These are phyloP conservation scores for Mohoua ochrocephala DNA, from an alignment of 2,113 vertebrate genomes.

Conservation along the genomic window DNA sequence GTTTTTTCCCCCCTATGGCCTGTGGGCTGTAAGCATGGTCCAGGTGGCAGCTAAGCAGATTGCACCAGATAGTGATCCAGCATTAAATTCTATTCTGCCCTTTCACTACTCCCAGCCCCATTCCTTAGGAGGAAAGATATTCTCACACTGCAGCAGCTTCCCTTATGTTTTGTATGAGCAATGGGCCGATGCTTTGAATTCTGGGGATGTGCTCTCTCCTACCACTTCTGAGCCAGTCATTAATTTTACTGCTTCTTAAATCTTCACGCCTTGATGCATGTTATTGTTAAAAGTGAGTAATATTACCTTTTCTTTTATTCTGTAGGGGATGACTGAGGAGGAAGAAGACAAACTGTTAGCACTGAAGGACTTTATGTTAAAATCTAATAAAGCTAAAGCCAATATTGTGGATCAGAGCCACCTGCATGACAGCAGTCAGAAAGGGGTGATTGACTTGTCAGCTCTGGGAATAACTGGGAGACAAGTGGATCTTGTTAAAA, in stretches of 20 bases:
- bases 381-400: constrained; percentile 96
- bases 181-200: background rate
- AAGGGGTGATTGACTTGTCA: constrained; percentile 87
- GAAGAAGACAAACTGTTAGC: constrained; percentile 97
- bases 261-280: background rate
- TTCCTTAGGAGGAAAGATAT: background rate
- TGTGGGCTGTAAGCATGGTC: background rate
- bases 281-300: background rate
- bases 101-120: background rate
- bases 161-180: background rate
- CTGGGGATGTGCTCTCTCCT: background rate
- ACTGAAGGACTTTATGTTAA: constrained; percentile 96
- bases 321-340: constrained; percentile 93
- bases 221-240: background rate
- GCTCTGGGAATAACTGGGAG: constrained; percentile 86
- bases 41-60: background rate
- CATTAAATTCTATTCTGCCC: background rate
- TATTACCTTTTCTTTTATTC: background rate
- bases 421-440: constrained; percentile 82
- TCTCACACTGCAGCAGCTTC: background rate
- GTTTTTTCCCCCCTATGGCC: background rate
- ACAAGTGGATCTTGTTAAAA: constrained; percentile 91
- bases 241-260: background rate
- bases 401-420: constrained; percentile 92
- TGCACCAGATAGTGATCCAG: background rate